phyloP scores from a whole-genome alignment of 2,888 invertebrate species.

The Capitulum mitella region DNA sequence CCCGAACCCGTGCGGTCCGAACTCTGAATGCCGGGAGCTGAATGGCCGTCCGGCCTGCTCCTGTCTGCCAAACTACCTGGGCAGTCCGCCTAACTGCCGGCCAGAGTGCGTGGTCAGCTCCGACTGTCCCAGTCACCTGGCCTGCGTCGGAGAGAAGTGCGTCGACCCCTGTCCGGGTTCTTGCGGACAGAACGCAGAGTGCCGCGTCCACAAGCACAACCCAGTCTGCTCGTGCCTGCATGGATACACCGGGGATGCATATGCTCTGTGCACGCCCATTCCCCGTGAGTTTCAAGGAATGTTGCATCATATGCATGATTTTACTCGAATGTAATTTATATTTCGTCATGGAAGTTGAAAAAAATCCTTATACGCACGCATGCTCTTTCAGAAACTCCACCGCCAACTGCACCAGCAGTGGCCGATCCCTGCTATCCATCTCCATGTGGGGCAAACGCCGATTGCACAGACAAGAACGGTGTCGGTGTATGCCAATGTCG shows the following conservation, averaged over 20 bases:
- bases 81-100: slow-evolving; percentile 70
- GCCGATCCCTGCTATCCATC: slow-evolving; percentile 54
- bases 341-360: too few relatives aligned
- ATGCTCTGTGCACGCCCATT: slow-evolving; percentile 65
- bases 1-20: slow-evolving; percentile 49
- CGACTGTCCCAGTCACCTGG: slow-evolving; percentile 46
- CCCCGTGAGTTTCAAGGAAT: slow-evolving; percentile 63
- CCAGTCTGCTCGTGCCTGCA: slow-evolving; percentile 69
- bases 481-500: slow-evolving; percentile 44
- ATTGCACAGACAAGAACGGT: slow-evolving; percentile 64
- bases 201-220: slow-evolving; percentile 60
- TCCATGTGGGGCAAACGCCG: slow-evolving; percentile 72
- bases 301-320: too few relatives aligned
- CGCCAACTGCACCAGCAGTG: slow-evolving; percentile 40
- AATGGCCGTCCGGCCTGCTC: slow-evolving; percentile 53
- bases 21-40: slow-evolving; percentile 56
- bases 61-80: slow-evolving; percentile 66
- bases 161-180: slow-evolving; percentile 62
- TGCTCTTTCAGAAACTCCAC: neutral
- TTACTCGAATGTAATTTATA: too few relatives aligned
- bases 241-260: slow-evolving; percentile 72
- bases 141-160: slow-evolving; percentile 53
- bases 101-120: slow-evolving; percentile 72
- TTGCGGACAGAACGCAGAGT: slow-evolving; percentile 76
- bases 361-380: too few relatives aligned